A percentile compares a stretch with the other conserved stretches of the same genome.
phyloP scores from a whole-genome alignment of 2,888 invertebrate species.

The Andrena bucephala region DNA sequence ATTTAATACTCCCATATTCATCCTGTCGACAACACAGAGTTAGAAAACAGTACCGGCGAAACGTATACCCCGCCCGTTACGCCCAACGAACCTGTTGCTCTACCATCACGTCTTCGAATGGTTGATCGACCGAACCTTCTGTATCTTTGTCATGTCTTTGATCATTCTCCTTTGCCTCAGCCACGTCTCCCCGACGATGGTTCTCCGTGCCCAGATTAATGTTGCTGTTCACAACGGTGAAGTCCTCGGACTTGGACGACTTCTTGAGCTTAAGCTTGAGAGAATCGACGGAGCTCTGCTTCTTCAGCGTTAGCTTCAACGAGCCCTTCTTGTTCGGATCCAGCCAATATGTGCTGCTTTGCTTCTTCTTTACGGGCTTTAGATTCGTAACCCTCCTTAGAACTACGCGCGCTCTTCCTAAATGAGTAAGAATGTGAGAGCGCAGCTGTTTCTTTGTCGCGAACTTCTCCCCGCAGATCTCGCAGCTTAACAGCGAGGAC shows the following conservation, averaged over 20 bases:
- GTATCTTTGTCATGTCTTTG: slow-evolving; percentile 75
- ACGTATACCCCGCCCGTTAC: neutral
- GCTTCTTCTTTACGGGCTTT: slow-evolving; percentile 73
- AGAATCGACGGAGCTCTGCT: slow-evolving; percentile 75
- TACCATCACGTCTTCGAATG: slow-evolving; percentile 82
- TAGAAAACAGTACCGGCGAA: neutral
- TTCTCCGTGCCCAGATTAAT: slow-evolving; percentile 67
- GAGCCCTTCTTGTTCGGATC: slow-evolving; percentile 79
- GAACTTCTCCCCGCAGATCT: slow-evolving; percentile 80
- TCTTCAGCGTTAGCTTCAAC: slow-evolving; percentile 81
- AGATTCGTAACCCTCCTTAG: slow-evolving; percentile 78
- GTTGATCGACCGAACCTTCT: slow-evolving; percentile 75
- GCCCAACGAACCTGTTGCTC: slow-evolving; percentile 77
- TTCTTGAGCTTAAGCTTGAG: slow-evolving; percentile 81
- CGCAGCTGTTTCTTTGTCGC: slow-evolving; percentile 78
- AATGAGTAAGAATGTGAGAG: slow-evolving; percentile 78
- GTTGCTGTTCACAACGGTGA: slow-evolving; percentile 79
- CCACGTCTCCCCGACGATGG: slow-evolving; percentile 75
- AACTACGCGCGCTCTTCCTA: slow-evolving; percentile 80
- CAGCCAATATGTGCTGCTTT: slow-evolving; percentile 77
- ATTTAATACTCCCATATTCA: slow-evolving; percentile 76
- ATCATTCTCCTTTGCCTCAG: slow-evolving; percentile 79
- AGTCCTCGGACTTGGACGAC: slow-evolving; percentile 78
- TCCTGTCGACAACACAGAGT: slow-evolving; percentile 63
- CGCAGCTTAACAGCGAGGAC: slow-evolving; percentile 72